These are phyloP conservation scores for Hirtodrosophila duncani DNA, from an alignment of 2,888 invertebrate species.

Conservation along the genomic window DNA sequence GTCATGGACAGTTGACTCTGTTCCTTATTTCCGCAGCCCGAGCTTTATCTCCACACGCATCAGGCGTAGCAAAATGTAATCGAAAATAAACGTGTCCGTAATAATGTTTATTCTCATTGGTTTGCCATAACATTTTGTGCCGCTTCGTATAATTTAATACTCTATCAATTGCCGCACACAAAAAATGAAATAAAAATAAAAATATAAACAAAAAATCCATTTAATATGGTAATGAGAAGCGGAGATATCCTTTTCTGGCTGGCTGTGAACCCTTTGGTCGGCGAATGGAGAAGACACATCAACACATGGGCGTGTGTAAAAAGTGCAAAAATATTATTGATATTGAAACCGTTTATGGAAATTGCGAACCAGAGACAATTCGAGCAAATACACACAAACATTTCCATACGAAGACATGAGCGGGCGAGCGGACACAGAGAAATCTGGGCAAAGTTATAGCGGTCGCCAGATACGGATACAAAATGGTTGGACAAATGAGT, in stretches of 20 bases:
- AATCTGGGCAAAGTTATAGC: conserved; percentile 47
- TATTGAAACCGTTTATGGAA: conserved; percentile 63
- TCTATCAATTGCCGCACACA: conserved; percentile 66
- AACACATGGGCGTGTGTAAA: conserved; percentile 17
- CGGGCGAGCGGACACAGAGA: too few relatives aligned
- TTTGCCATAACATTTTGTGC: too few relatives aligned
- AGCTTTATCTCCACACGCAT: too few relatives aligned
- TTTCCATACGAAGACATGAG: too few relatives aligned
- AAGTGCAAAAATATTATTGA: conserved; percentile 25
- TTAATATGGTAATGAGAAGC: conserved; percentile 65
- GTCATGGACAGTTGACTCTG: too few relatives aligned
- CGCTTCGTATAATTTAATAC: conserved; percentile 58
- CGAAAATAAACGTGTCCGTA: too few relatives aligned
- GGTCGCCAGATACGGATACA: conserved; percentile 31
- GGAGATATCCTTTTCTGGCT: too few relatives aligned
- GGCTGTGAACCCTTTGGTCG: too few relatives aligned
- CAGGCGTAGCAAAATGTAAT: too few relatives aligned
- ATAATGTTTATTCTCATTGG: too few relatives aligned
- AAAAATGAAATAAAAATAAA: too few relatives aligned
- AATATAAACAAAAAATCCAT: conserved; percentile 54
- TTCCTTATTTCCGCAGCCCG: too few relatives aligned
- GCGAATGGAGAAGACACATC: conserved; percentile 26
- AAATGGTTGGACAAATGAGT: conserved; percentile 60
- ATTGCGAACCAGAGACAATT: conserved; percentile 59
- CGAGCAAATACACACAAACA: conserved; percentile 10